Conservation (phyloP, 2,888 invertebrate genomes). For the Eudasyphora cyanicolor region DNA sequence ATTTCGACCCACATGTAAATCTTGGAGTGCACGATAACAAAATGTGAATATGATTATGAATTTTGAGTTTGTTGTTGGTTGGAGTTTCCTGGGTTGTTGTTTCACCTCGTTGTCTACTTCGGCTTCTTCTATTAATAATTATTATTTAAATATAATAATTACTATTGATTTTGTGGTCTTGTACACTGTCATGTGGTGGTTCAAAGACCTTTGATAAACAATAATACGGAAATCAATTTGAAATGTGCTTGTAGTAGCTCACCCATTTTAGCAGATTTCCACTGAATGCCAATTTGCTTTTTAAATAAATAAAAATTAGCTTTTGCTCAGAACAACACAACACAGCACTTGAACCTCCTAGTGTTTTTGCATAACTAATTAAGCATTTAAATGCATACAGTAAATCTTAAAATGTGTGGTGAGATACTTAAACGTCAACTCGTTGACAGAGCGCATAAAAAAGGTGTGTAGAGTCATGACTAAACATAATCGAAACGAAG, state of each 20-base stretch:
- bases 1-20: conserved; percentile 38
- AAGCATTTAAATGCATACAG: conserved; percentile 16
- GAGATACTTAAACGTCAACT: neutral
- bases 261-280: neutral
- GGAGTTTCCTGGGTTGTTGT: conserved; percentile 1
- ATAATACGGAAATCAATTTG: conserved; percentile 39
- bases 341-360: neutral
- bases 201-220: conserved; percentile 53
- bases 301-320: neutral
- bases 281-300: neutral
- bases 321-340: neutral
- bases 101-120: neutral
- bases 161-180: conserved; percentile 18
- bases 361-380: conserved; percentile 28
- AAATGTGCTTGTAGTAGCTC: conserved; percentile 3
- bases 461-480: conserved; percentile 13
- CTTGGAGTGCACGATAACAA: conserved; percentile 14
- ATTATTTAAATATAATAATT: conserved; percentile 40
- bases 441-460: neutral
- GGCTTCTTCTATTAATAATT: conserved; percentile 35
- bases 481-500: neutral
- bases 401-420: neutral
- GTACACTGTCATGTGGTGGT: conserved; percentile 20
- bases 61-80: neutral
- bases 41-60: conserved; percentile 19